Evolutionary conservation across 1,140 invertebrate species (phyloP).

Genomic region (Drosophila asahinai): DNA sequence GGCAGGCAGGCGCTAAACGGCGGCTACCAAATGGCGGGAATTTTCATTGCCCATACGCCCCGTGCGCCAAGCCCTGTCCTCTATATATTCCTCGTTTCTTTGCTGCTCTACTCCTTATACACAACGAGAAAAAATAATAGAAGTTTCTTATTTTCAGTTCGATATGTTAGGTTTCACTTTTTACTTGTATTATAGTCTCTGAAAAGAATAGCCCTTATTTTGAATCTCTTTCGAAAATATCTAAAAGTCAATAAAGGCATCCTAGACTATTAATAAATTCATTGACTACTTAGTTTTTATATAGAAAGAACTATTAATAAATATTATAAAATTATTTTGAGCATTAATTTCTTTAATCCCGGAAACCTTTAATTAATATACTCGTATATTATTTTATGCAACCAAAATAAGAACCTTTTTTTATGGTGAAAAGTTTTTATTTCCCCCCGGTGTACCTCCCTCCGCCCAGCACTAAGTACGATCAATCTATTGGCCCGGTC

Average conservation of each 20-base stretch:
- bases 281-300: neutral
- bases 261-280: neutral
- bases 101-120: neutral
- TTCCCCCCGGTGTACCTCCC: constrained; percentile 27
- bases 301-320: no score
- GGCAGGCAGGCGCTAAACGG: constrained; percentile 72
- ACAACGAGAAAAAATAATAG: neutral
- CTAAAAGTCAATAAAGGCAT: neutral
- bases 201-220: no score
- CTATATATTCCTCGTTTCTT: no score
- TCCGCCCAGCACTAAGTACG: constrained; percentile 41
- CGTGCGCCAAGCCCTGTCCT: constrained; percentile 27
- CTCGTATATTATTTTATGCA: no score
- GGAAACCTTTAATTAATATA: neutral
- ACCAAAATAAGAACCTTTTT: no score
- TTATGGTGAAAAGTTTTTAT: neutral
- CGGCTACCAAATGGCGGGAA: constrained; percentile 69
- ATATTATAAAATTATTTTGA: neutral
- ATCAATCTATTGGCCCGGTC: constrained; percentile 70
- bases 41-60: constrained; percentile 79
- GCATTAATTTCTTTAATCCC: no score
- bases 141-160: neutral
- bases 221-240: no score
- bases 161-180: no score
- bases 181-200: no score